Evolutionary conservation across 2,888 invertebrate species (phyloP).

Genomic region (Norana najaformis): DNA sequence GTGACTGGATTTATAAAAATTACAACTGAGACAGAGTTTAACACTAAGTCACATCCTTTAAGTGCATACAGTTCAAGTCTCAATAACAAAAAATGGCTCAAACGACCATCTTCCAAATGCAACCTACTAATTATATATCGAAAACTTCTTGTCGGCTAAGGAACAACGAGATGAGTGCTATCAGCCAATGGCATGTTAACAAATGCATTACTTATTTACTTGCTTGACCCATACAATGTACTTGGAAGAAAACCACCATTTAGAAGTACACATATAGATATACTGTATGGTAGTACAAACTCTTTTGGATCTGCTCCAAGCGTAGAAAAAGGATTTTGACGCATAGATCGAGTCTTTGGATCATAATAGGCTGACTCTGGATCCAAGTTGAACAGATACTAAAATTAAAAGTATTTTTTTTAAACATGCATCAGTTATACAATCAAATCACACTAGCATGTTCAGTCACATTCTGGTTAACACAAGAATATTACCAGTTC

Average conservation of each 20-base stretch:
- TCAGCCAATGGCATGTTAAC: too few relatives aligned
- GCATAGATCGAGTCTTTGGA: conserved; percentile 97
- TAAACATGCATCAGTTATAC: background rate
- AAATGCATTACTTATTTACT: too few relatives aligned
- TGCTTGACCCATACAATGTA: background rate
- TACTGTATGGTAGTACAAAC: conserved; percentile 40
- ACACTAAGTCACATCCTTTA: background rate
- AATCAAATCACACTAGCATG: background rate
- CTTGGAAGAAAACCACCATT: background rate
- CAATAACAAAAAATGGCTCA: background rate
- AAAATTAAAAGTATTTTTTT: conserved; percentile 43
- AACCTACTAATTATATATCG: background rate
- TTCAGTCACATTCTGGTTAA: background rate
- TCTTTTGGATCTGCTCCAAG: conserved; percentile 53
- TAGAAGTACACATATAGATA: background rate
- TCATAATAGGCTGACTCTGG: conserved; percentile 98
- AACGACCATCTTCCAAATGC: background rate
- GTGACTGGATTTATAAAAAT: background rate
- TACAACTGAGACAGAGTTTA: background rate
- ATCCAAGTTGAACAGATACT: conserved; percentile 90
- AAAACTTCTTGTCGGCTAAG: background rate
- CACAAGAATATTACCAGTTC: background rate
- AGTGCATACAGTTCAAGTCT: background rate
- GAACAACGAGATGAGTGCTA: background rate
- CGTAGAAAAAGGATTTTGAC: conserved; percentile 85